Evolutionary conservation across 2,888 invertebrate species (phyloP), one percentile per base, ranked within the genome.

Genomic region (Empis livida): DNA sequence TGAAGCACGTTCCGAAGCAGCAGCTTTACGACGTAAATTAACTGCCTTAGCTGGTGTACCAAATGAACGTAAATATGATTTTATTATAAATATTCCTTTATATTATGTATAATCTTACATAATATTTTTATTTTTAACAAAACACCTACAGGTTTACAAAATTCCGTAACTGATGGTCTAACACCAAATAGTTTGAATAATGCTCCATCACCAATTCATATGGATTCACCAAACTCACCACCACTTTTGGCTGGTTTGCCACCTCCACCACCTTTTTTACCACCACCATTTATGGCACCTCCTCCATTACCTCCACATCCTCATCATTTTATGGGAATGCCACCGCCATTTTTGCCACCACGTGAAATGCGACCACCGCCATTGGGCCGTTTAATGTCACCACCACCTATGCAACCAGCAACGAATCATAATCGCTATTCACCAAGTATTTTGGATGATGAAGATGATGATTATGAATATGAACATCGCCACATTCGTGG

Each of bases 1-100:
- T 65, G 91, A 91, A 61, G 78, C 79, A 9, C 78, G 80, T 61
- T 79, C 80, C 51, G 85, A 86, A 63, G 76, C 82, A 4, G 75
- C 79, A 10, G 79, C 78, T 48, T 64, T 82, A 54, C 71, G 82
- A 37, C 78, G 81, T 54, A 73, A 78, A 55, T 64, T 82, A 49
- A 70, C 70, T 9, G 55, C 61, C 6, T 59, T 69, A 49, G 67
- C 57, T 15, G 65, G 57, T 38, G 60, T 61, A 16, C 48, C 43
- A 44, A 39, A 55, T 48, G 58, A 61, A 46, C 53, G 61, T 61
- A 54, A 54, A 56, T 52, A 45, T 20, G 13, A 4, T 14, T 14
- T 15, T 43, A n/a, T n/a, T n/a, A n/a, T n/a, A n/a, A n/a, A n/a
- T n/a, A n/a, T n/a, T n/a, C n/a, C n/a, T n/a, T n/a, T n/a, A n/a